Evolutionary conservation across 2,888 invertebrate species (phyloP), one percentile per base, ranked within the genome.

Genomic region (Himalopsyche japonica): DNA sequence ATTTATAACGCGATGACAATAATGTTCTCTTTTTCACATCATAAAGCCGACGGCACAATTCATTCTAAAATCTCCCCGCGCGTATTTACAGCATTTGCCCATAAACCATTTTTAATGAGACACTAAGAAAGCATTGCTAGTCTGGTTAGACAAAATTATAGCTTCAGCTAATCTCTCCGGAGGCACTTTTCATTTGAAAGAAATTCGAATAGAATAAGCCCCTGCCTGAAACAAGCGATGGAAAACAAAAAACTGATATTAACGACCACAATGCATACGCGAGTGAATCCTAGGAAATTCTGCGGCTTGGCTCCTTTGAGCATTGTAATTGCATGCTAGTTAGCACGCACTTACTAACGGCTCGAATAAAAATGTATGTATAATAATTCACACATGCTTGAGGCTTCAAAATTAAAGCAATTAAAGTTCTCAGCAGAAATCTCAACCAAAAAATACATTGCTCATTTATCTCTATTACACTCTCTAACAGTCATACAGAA

Each of bases 61-160:
- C 34, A 37, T 43, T 24, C 37, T 24, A 18, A 34, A 24, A 34
- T 78, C 43, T 78, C 43, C 78, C 24, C 43, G 37, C 32, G 77
- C 7, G 57, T 57, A 57, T 57, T 57, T 57, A 57, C 57, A 57
- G 57, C 57, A 57, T 57, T 57, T 24, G 76, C 84, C 82, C 78
- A 86, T 85, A 86, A 86, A 86, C 64, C 86, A 86, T 85, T 86
- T 86, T 85, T 86, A 86, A 86, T 86, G 86, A 86, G 86, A 86
- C 86, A 85, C 57, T 27, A 81, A 76, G 79, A 79, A 81, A 78
- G 82, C 82, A 77, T 10, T 82, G 30, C 77, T 77, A 83, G 84
- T 79, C 79, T 64, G 57, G 79, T 80, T 84, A 84, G 84, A 84
- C 86, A 83, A 86, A 86, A 84, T 86, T 81, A 86, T 84, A 79